phyloP scores from a whole-genome alignment of 2,113 vertebrate genomes.

The Paratilapia polleni region DNA sequence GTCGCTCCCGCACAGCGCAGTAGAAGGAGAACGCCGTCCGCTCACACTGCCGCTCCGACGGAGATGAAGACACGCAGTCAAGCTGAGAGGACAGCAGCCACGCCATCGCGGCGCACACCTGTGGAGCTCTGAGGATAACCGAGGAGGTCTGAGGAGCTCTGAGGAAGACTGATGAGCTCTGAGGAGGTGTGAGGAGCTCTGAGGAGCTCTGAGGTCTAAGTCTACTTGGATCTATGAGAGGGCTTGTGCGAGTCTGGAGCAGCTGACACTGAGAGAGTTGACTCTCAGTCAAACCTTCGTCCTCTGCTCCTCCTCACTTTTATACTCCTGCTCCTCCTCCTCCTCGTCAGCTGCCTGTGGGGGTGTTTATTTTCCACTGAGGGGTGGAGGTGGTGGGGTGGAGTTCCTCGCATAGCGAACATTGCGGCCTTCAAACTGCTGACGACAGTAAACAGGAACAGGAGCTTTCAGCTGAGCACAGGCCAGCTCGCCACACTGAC shows the following conservation, averaged over 20 bases:
- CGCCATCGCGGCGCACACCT: slow-evolving; percentile 47
- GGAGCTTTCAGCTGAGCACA: not conserved
- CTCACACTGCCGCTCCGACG: slow-evolving; percentile 90
- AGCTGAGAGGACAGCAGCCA: slow-evolving; percentile 51
- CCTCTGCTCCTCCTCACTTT: slow-evolving; percentile 33
- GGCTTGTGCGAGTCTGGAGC: not conserved
- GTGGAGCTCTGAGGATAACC: not conserved
- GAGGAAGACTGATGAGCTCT: no score
- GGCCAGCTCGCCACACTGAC: not conserved
- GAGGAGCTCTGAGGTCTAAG: not conserved
- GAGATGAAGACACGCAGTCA: slow-evolving; percentile 30
- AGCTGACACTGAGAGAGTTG: not conserved
- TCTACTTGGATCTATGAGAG: not conserved
- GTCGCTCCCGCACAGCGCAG: slow-evolving; percentile 88
- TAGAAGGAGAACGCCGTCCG: slow-evolving; percentile 93
- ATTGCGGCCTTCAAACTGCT: slow-evolving; percentile 31
- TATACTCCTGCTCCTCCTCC: slow-evolving; percentile 36
- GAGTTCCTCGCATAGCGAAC: slow-evolving; percentile 61
- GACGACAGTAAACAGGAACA: not conserved
- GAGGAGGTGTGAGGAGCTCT: not conserved
- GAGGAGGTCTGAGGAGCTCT: not conserved
- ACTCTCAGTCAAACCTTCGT: slow-evolving; percentile 58
- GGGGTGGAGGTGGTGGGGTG: not conserved
- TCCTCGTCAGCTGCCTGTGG: slow-evolving; percentile 45
- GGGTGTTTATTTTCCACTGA: slow-evolving; percentile 42